A percentile compares a stretch with the other conserved stretches of the same genome.
These are phyloP conservation scores for Odontocerum albicorne DNA, from an alignment of 2,888 invertebrate genomes.

Conservation along the genomic window DNA sequence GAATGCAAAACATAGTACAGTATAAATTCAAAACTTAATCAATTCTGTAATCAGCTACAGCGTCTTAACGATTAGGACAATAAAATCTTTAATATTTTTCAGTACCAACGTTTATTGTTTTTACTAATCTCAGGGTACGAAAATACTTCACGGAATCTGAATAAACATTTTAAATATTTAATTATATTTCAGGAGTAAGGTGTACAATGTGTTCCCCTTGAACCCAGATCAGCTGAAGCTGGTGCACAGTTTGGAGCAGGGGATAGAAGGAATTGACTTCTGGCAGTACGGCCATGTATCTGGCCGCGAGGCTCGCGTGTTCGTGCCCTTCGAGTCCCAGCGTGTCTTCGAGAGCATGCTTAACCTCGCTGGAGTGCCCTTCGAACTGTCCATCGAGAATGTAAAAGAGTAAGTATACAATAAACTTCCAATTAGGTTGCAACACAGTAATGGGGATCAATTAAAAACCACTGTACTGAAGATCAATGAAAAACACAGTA, in stretches of 20 bases:
- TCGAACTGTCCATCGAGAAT: constrained; percentile 49
- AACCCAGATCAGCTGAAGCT: constrained; percentile 41
- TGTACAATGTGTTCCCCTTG: constrained; percentile 45
- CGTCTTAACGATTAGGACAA: no score
- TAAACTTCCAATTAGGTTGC: no score
- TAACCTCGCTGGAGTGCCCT: constrained; percentile 43
- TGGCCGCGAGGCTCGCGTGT: constrained; percentile 46
- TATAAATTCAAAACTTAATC: no score
- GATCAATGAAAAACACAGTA: no score
- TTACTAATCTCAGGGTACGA: no score
- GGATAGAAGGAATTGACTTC: constrained; percentile 40
- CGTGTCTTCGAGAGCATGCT: constrained; percentile 44
- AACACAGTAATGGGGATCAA: no score
- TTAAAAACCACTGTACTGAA: no score
- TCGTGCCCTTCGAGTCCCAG: constrained; percentile 48
- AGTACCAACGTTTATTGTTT: no score
- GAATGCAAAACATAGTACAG: no score
- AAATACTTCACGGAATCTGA: no score
- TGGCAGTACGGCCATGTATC: constrained; percentile 44
- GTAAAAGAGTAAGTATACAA: constrained; percentile 54
- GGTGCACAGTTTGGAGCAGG: constrained; percentile 39
- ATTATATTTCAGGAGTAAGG: constrained; percentile 43
- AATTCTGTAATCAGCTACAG: no score
- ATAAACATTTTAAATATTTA: background rate
- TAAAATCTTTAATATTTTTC: no score